Evolutionary conservation across 2,797 vertebrate species (phyloP).

Genomic region (Spea hammondii): DNA sequence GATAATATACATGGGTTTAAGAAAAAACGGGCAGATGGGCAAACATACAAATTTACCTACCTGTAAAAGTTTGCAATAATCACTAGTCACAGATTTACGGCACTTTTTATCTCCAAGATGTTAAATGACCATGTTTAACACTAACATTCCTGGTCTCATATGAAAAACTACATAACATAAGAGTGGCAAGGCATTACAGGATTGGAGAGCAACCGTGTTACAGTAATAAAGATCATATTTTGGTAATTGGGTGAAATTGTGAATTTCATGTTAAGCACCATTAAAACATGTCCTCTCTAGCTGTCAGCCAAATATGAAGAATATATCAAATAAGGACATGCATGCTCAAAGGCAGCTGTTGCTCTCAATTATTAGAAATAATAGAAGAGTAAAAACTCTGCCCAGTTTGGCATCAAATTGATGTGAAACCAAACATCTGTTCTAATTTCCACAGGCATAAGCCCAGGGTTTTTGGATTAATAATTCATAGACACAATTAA

Average conservation of each 20-base stretch:
- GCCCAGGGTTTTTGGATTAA: background rate
- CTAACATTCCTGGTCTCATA: no score
- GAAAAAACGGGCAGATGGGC: no score
- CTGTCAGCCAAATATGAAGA: background rate
- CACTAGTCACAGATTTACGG: no score
- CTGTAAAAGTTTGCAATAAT: no score
- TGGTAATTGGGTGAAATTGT: background rate
- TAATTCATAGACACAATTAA: background rate
- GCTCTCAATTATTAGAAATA: background rate
- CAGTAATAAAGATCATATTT: no score
- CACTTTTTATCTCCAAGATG: no score
- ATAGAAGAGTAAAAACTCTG: background rate
- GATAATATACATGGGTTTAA: no score
- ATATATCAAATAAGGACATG: background rate
- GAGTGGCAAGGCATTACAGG: no score
- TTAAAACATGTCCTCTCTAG: background rate
- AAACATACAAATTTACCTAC: no score
- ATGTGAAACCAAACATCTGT: constrained; percentile 9
- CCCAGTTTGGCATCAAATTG: constrained; percentile 1
- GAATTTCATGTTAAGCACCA: background rate
- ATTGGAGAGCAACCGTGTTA: no score
- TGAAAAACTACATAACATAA: no score
- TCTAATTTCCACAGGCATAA: background rate
- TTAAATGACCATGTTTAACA: no score
- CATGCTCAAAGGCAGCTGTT: background rate